Evolutionary conservation across 2,113 vertebrate species (phyloP).

Genomic region (Paraplagusia blochii): DNA sequence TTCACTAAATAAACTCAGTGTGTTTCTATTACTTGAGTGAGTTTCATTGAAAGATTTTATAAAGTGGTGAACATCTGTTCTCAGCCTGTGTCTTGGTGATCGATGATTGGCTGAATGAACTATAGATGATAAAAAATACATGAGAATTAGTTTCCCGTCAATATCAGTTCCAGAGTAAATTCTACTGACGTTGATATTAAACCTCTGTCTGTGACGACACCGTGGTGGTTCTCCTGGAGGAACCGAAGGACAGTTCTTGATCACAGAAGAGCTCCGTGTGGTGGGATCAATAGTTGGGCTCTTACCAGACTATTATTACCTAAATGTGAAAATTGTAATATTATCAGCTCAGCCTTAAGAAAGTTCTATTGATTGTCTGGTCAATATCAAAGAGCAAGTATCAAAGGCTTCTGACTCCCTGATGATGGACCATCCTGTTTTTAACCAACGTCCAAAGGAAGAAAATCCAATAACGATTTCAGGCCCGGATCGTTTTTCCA

Average conservation of each 20-base stretch:
- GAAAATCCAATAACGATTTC: constrained; percentile 53
- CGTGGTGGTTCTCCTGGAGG: background rate
- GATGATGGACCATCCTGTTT: constrained; percentile 46
- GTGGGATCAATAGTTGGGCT: constrained; percentile 61
- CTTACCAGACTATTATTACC: constrained; percentile 66
- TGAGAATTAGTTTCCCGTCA: too few species aligned
- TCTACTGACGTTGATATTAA: too few species aligned
- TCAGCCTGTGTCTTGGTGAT: too few species aligned
- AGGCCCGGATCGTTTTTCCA: constrained; percentile 53
- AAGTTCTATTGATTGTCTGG: constrained; percentile 68
- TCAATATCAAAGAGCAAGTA: constrained; percentile 68
- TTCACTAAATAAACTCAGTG: constrained; percentile 29
- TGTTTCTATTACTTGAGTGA: too few species aligned
- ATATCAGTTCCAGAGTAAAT: too few species aligned
- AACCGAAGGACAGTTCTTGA: constrained; percentile 8
- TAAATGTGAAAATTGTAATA: constrained; percentile 71
- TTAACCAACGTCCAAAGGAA: constrained; percentile 55
- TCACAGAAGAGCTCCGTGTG: constrained; percentile 16
- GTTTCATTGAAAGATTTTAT: too few species aligned
- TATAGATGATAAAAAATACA: too few species aligned
- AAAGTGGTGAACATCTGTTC: too few species aligned
- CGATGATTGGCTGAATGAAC: too few species aligned
- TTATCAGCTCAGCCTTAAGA: constrained; percentile 59
- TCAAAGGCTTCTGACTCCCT: constrained; percentile 45
- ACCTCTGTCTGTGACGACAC: constrained; percentile 1